phyloP scores from a whole-genome alignment of 2,797 vertebrate species.

The Schizothorax lantsangensis region DNA sequence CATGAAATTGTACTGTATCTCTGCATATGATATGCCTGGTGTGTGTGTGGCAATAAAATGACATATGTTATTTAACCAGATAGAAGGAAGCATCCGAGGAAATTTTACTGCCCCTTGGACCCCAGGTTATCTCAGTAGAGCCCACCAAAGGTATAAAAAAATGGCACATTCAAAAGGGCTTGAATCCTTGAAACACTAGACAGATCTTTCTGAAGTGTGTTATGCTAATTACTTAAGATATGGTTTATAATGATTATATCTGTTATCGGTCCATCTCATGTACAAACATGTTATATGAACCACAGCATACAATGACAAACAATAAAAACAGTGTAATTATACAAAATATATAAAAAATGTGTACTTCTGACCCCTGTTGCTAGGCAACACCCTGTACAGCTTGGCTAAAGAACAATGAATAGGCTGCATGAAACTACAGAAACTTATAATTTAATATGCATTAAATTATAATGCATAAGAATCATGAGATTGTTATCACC shows the following conservation, averaged over 20 bases:
- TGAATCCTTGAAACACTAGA: too few species aligned
- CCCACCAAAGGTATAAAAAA: too few species aligned
- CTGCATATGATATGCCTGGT: background rate
- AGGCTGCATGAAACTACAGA: background rate
- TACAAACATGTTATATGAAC: background rate
- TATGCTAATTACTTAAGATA: too few species aligned
- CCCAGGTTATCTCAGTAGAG: too few species aligned
- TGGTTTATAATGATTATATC: too few species aligned
- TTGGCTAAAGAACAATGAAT: background rate
- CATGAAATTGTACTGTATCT: slow-evolving; percentile 5
- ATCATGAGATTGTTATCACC: background rate
- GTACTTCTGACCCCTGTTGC: background rate
- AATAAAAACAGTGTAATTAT: background rate
- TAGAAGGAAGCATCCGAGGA: too few species aligned
- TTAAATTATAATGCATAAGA: background rate
- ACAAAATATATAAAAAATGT: background rate
- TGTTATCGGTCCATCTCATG: background rate
- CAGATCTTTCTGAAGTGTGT: too few species aligned
- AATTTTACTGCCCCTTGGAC: too few species aligned
- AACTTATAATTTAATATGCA: background rate
- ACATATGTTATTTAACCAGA: too few species aligned
- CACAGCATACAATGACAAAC: background rate
- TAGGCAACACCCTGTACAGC: background rate
- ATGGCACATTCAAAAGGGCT: too few species aligned
- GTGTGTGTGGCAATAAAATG: background rate